Evolutionary conservation across 2,888 invertebrate species (phyloP).

Genomic region (Copidosoma aretas): DNA sequence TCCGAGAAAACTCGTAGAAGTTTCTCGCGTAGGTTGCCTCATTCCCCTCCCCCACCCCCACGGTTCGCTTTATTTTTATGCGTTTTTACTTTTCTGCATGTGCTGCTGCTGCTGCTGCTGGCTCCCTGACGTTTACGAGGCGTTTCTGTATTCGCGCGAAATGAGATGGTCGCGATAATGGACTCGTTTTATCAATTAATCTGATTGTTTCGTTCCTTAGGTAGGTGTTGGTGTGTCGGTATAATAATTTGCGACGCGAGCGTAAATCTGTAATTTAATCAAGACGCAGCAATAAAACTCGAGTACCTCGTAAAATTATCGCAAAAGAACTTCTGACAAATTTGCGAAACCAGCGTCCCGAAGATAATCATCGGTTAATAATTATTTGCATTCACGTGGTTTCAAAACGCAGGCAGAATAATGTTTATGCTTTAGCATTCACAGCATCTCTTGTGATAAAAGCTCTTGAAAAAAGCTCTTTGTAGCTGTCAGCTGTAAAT

Average conservation of each 20-base stretch:
- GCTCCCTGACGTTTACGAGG: conserved; percentile 12
- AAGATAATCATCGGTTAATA: too few species aligned
- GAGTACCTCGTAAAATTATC: too few species aligned
- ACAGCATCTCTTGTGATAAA: too few species aligned
- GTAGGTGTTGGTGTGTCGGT: conserved; percentile 2
- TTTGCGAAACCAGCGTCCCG: too few species aligned
- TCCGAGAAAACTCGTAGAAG: conserved; percentile 41
- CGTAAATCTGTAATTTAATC: conserved; percentile 44
- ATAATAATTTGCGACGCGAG: not conserved
- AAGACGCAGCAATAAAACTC: too few species aligned
- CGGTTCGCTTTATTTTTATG: not conserved
- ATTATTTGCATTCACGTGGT: too few species aligned
- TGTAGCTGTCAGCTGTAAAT: too few species aligned
- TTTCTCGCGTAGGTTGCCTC: conserved; percentile 28
- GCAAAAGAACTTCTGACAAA: too few species aligned
- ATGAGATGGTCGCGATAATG: conserved; percentile 32
- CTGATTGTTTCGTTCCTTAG: conserved; percentile 5
- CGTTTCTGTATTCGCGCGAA: not conserved
- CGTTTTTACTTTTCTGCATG: conserved; percentile 13
- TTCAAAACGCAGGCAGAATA: too few species aligned
- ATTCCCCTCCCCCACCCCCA: not conserved
- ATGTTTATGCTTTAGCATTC: too few species aligned
- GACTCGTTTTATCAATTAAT: conserved; percentile 16
- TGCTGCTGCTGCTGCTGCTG: not conserved
- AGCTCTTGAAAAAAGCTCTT: too few species aligned